Conservation (phyloP, 1,140 invertebrate genomes). For the Drosophila saltans region DNA sequence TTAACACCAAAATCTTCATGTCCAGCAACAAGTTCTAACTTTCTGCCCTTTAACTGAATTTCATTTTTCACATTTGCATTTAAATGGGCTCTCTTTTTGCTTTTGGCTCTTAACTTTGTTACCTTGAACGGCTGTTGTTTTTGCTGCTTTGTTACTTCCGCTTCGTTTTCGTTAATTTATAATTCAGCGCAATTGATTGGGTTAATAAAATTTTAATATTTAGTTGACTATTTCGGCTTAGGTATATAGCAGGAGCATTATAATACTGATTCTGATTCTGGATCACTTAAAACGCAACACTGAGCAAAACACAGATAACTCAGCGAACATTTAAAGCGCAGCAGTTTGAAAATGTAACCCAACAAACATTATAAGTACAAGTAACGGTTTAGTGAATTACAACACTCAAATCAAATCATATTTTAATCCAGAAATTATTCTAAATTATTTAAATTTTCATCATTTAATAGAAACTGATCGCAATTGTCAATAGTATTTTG, state of each 20-base stretch:
- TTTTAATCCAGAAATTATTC: too few species aligned
- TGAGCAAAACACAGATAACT: not conserved
- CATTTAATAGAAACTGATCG: too few species aligned
- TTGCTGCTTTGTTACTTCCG: not conserved
- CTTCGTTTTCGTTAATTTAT: not conserved
- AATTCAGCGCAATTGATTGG: not conserved
- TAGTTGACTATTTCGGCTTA: not conserved
- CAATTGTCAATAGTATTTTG: too few species aligned
- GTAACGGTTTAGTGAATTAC: too few species aligned
- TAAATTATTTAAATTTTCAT: too few species aligned
- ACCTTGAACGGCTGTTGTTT: not conserved
- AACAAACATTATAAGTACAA: too few species aligned
- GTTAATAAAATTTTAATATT: not conserved
- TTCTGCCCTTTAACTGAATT: not conserved
- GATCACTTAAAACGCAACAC: slow-evolving; percentile 4
- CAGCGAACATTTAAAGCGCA: too few species aligned
- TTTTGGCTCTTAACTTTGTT: not conserved
- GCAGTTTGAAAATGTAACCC: too few species aligned
- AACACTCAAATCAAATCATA: too few species aligned
- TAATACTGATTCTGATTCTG: slow-evolving; percentile 42
- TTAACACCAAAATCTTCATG: not conserved
- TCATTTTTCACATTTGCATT: not conserved
- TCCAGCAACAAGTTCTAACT: slow-evolving; percentile 38
- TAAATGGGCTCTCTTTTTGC: slow-evolving; percentile 5
- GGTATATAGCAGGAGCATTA: not conserved